These are phyloP conservation scores for Lycia hirtaria DNA, from an alignment of 2,888 invertebrate species.

Conservation along the genomic window DNA sequence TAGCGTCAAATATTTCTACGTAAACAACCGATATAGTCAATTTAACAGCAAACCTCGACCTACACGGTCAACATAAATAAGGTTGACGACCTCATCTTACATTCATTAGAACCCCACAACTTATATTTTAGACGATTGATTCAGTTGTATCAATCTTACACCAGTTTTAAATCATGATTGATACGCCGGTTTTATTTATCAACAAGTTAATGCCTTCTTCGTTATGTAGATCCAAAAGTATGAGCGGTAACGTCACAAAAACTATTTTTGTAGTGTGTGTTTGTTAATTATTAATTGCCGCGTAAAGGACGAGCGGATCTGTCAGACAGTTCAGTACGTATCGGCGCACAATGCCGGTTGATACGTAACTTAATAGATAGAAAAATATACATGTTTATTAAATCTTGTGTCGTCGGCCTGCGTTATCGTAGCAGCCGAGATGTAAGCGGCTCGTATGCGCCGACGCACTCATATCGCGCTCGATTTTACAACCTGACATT, in stretches of 20 bases:
- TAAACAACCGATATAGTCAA: constrained; percentile 24
- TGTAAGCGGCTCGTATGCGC: constrained; percentile 70
- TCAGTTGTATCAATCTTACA: constrained; percentile 22
- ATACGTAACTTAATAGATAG: constrained; percentile 68
- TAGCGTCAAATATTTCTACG: constrained; percentile 12
- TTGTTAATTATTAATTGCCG: constrained; percentile 41
- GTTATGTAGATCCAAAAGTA: constrained; percentile 1
- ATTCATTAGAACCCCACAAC: constrained; percentile 21
- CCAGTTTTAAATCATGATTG: constrained; percentile 27
- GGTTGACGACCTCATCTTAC: constrained; percentile 49
- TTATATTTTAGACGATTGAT: constrained; percentile 27
- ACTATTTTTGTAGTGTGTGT: constrained; percentile 18
- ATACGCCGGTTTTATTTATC: constrained; percentile 22
- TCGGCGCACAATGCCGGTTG: constrained; percentile 54
- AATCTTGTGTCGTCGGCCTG: constrained; percentile 72
- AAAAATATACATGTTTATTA: constrained; percentile 77
- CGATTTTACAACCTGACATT: constrained; percentile 74
- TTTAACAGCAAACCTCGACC: constrained; percentile 33
- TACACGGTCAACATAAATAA: constrained; percentile 40
- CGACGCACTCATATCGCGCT: constrained; percentile 70
- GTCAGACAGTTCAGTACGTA: constrained; percentile 39
- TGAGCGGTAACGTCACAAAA: constrained; percentile 9
- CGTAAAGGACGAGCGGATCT: constrained; percentile 41
- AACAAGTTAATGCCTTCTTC: constrained; percentile 9
- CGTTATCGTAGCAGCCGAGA: constrained; percentile 77